Conservation (phyloP, 2,113 vertebrate species). For the Rhynchomys soricoides region DNA sequence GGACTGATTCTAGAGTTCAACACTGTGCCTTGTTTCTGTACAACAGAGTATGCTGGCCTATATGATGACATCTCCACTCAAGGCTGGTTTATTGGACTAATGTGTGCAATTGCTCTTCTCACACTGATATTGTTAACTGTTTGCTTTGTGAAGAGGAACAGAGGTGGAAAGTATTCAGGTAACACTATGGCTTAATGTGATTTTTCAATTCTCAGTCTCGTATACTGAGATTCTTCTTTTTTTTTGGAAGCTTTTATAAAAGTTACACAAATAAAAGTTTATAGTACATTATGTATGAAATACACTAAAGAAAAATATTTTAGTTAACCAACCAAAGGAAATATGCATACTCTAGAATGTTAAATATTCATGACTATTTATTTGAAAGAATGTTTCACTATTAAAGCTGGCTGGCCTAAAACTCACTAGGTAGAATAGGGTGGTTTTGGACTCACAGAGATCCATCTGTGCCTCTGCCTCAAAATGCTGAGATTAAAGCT, state of each 20-base stretch:
- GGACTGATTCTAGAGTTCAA: conserved; percentile 19
- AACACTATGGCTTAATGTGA: conserved; percentile 52
- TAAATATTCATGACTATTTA: not conserved
- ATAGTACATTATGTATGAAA: not conserved
- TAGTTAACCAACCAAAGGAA: not conserved
- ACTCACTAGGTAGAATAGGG: not conserved
- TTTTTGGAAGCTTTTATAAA: not conserved
- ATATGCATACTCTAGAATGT: not conserved
- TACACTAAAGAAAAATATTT: not conserved
- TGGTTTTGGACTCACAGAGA: not conserved
- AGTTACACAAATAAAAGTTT: not conserved
- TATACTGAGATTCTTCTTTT: not conserved
- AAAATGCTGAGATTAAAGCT: not conserved
- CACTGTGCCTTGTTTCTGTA: conserved; percentile 51
- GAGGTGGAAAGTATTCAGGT: conserved; percentile 99
- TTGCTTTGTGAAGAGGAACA: conserved; percentile 98
- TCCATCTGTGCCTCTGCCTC: not conserved
- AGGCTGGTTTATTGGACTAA: conserved; percentile 98
- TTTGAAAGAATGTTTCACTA: not conserved
- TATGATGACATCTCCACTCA: conserved; percentile 94
- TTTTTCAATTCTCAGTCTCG: not conserved
- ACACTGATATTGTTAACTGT: conserved; percentile 93
- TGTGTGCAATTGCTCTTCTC: conserved; percentile 96
- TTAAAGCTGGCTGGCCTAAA: not conserved
- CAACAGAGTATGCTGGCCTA: conserved; percentile 91